These are phyloP conservation scores for Kryptolebias marmoratus DNA, from an alignment of 2,113 vertebrate genomes.

Conservation along the genomic window DNA sequence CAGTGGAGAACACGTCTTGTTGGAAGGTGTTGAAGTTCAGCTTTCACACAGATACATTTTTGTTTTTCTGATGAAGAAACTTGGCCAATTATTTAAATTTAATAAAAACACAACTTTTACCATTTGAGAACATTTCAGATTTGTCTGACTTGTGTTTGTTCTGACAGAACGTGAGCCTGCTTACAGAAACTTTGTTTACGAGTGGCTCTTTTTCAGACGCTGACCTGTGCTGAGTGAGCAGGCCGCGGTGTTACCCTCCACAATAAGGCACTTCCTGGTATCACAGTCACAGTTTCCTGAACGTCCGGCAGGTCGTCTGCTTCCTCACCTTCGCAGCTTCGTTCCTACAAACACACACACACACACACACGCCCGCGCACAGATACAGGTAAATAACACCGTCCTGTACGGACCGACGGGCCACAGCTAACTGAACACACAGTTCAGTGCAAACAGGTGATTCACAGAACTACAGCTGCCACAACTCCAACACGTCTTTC, in stretches of 20 bases:
- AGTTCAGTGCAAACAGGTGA: constrained; percentile 48
- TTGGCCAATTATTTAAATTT: no score
- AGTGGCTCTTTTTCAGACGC: not conserved
- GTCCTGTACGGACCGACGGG: not conserved
- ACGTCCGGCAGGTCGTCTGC: constrained; percentile 88
- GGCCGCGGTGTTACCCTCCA: constrained; percentile 93
- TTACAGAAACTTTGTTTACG: not conserved
- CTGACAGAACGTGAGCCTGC: not conserved
- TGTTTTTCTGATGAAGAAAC: no score
- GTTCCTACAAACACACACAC: constrained; percentile 69
- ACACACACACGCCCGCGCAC: not conserved
- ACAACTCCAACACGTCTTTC: constrained; percentile 67
- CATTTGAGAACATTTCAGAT: no score
- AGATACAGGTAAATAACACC: not conserved
- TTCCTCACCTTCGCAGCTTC: constrained; percentile 79
- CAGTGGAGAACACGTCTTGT: no score
- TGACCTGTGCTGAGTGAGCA: constrained; percentile 89
- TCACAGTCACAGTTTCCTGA: constrained; percentile 91
- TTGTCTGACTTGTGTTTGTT: not conserved
- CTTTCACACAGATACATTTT: no score
- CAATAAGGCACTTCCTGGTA: constrained; percentile 94
- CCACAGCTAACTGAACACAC: not conserved
- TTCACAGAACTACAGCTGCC: constrained; percentile 60
- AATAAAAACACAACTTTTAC: no score
- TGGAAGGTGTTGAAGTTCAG: no score